These are phyloP conservation scores for Syrmaticus mikado DNA, from an alignment of 2,113 vertebrate species.

Conservation along the genomic window DNA sequence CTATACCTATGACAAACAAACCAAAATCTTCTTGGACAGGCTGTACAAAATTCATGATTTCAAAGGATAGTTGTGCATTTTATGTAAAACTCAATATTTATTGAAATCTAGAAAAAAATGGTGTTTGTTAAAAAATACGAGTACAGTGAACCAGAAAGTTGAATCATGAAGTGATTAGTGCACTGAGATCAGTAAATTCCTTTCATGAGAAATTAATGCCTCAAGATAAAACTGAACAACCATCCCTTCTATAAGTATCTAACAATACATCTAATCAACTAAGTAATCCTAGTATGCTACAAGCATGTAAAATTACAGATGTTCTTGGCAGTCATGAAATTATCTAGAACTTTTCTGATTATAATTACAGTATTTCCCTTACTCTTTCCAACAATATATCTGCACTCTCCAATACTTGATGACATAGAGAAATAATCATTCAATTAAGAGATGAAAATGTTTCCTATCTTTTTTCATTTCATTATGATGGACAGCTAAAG, in stretches of 20 bases:
- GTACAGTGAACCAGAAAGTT: neutral
- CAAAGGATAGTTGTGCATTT: neutral
- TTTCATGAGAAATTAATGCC: neutral
- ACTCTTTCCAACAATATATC: fast-evolving
- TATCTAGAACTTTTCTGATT: neutral
- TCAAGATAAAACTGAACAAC: neutral
- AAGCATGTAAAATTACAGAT: neutral
- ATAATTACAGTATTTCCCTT: neutral
- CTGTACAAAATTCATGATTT: neutral
- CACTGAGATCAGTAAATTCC: neutral
- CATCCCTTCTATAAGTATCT: neutral
- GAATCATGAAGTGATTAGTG: neutral
- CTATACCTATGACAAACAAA: neutral
- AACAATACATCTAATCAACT: neutral
- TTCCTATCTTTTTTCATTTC: neutral
- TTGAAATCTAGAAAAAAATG: neutral
- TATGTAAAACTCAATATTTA: neutral
- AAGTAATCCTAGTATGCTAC: neutral
- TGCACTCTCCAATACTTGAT: neutral
- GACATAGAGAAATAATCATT: neutral
- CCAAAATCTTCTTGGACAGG: neutral
- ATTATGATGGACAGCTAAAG: neutral
- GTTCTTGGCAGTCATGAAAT: neutral
- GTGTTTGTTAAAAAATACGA: neutral
- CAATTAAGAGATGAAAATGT: neutral